Base-by-base conservation (phyloP, 2,888 invertebrate species). In the Gymnosoma rotundatum region DNA sequence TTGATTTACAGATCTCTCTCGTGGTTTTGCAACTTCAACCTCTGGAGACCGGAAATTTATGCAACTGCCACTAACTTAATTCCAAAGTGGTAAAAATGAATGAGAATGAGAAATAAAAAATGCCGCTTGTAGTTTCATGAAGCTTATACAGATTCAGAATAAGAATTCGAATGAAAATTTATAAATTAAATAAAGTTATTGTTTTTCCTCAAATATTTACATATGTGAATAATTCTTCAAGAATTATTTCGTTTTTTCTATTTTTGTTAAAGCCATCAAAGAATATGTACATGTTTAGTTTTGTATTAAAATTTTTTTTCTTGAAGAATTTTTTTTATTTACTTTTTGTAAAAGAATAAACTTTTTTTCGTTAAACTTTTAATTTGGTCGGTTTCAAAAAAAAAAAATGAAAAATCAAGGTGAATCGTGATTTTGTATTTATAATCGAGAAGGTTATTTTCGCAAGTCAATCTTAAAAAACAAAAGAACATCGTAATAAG, bases 391-490 rank as follows among this genome's bases (percentile, higher is more conserved):
- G 6, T 4, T 38, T 38, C 6, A 38, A 38, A 38, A 38, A 60
- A 60, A 32, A 60, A 38, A 36, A 60, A 60, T 60, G 16, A 60
- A 60, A 60, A 60, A 60, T 60, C 60, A 60, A 60, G 20, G 48
- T 48, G n/a, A 48, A 48, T 48, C 48, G 56, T 56, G 38, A 61
- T 58, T 58, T 58, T 58, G 58, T 32, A 32, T 58, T 58, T 58
- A 58, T 58, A 58, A 58, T 58, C 58, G 61, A 61, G 18, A 42
- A 61, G 61, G 61, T 61, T 38, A 42, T 61, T 61, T 61, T 61
- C 18, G 42, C 42, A 20, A 42, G 58, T 58, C 32, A 58, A 58
- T 58, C 58, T 58, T 58, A n/a, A 58, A 32, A n/a, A 58, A 32
- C 58, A 58, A 42, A 61, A 61, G 18, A 61, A 38, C 61, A 42